Evolutionary conservation across 2,888 invertebrate genomes (phyloP), one percentile per base, ranked within the genome.

Genomic region (Drosophila lacicola): DNA sequence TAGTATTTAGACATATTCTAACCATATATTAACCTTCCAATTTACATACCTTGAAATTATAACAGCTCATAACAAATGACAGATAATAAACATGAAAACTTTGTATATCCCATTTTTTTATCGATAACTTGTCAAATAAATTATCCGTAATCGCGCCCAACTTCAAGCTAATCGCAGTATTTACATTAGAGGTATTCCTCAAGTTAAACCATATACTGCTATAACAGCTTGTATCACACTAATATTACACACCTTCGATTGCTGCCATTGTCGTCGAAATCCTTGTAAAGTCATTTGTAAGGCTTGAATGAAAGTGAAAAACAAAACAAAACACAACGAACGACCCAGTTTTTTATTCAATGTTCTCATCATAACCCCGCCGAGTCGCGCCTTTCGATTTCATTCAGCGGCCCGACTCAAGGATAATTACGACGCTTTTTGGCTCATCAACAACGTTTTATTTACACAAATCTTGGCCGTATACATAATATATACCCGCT

Each of bases 391-490:
- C 50, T 57, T 55, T 66, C 47, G 41, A 54, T 50, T 57, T 57
- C 41, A 67, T 53, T 72, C 73, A 61, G 11, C 54, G 37, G 13
- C 33, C n/a, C 63, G 36, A 47, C 69, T 65, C 70, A 76, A 70
- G 79, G 64, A 74, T 76, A 74, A 76, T 76, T 65, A 74, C 58
- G 44, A 39, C 17, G 29, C 34, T 33, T 50, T 45, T 33, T 46
- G 29, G 61, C 76, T 74, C 81, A 80, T 83, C 87, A 88, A 53
- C 81, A 71, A 25, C 45, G 87, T 36, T 46, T 62, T 83, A 84
- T 83, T 83, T 83, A 87, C 85, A 75, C 84, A 73, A 86, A 75
- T 88, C 89, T 88, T 70, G 50, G 66, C 54, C 67, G 55, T 25
- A n/a, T 14, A 25, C 11, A 13, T 36, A 13, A 13, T 36, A 50